Evolutionary conservation across 2,888 invertebrate genomes (phyloP), one percentile per base, ranked within the genome.

Genomic region (Oeneis ivallda): DNA sequence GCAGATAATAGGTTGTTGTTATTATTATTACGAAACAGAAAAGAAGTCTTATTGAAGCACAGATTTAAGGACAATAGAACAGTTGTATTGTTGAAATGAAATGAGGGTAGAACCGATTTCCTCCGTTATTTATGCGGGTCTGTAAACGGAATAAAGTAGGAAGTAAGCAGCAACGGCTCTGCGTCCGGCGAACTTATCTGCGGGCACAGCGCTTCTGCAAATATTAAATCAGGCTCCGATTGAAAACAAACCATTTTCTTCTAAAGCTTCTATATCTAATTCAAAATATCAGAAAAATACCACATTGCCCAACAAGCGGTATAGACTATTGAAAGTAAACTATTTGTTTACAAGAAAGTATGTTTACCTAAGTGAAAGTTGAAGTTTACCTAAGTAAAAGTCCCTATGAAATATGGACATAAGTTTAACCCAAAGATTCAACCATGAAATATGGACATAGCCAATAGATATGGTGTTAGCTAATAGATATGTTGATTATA

Each of bases 71-170:
- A 60, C 70, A 65, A 68, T 69, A 63, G 74, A 76, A 77, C 78
- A 83, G 81, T 79, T 79, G 76, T 71, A 59, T 75, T 77, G 78
- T 76, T 70, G 78, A 79, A 69, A 72, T 69, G 65, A 70, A 71
- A 72, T 69, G 67, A 70, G 65, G 67, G 78, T 77, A 73, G 74
- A 77, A 77, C 71, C 76, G 77, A 80, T 80, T 77, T 74, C 74
- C 73, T 74, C 70, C 73, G 78, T 83, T 86, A 89, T 87, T 86
- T 87, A 90, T 90, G 87, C 88, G 88, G 89, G 88, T 83, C 76
- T 79, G 82, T 79, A 84, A 86, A 88, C 84, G 77, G 82, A 85
- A 86, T 86, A 85, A 86, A 86, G 84, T 83, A 79, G 77, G 79
- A 82, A 82, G 82, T 78, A 82, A 82, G 81, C 79, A 81, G 83